Percentiles rank a stretch among this genome's conserved stretches.
These are phyloP conservation scores for Mesoligia furuncula DNA, from an alignment of 2,888 invertebrate genomes.

Conservation along the genomic window DNA sequence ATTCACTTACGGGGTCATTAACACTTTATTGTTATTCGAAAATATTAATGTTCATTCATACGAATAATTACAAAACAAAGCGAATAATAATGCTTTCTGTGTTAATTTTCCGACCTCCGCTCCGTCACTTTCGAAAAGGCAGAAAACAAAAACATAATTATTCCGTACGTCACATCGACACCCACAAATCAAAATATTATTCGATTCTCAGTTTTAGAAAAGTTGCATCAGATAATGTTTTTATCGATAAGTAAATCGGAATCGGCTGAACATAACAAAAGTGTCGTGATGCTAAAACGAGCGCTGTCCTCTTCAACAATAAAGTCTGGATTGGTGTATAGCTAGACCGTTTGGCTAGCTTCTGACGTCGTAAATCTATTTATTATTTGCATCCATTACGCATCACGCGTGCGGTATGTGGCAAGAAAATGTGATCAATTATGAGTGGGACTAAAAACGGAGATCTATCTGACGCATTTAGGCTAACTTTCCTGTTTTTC, in stretches of 20 bases:
- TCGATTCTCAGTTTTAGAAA: constrained; percentile 30
- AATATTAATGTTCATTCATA: constrained; percentile 11
- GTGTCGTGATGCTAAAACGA: constrained; percentile 49
- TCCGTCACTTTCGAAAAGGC: constrained; percentile 17
- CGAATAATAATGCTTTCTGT: background rate
- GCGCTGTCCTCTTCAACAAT: constrained; percentile 43
- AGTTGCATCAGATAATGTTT: constrained; percentile 63
- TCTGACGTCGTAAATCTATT: constrained; percentile 51
- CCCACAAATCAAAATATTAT: constrained; percentile 52
- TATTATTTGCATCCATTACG: constrained; percentile 49
- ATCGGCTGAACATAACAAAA: constrained; percentile 43
- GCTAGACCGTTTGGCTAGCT: constrained; percentile 40
- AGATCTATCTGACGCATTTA: constrained; percentile 18
- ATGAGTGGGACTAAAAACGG: constrained; percentile 8
- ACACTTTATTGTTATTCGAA: constrained; percentile 28
- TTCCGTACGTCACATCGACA: constrained; percentile 35
- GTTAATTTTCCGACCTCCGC: constrained; percentile 22
- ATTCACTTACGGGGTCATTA: constrained; percentile 17
- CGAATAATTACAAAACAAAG: constrained; percentile 10
- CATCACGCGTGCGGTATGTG: constrained; percentile 29
- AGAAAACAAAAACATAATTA: constrained; percentile 45
- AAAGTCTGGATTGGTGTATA: constrained; percentile 52
- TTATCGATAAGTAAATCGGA: constrained; percentile 27
- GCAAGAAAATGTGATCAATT: constrained; percentile 39
- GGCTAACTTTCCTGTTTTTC: background rate